phyloP scores from a whole-genome alignment of 2,113 vertebrate species.

The Triplophysa dalaica region DNA sequence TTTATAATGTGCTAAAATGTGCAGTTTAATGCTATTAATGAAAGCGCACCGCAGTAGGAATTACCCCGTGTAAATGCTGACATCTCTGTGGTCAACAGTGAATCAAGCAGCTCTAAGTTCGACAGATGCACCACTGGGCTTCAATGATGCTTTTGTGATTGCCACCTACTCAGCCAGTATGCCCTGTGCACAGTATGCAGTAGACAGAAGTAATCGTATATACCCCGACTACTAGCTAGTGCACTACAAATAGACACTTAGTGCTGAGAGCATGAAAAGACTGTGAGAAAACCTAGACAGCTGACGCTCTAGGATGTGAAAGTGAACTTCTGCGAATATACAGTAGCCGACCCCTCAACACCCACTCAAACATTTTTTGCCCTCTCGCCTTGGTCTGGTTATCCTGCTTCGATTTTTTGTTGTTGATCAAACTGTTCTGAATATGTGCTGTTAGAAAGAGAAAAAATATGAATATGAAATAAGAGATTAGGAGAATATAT shows the following conservation, averaged over 20 bases:
- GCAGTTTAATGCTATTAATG: not conserved
- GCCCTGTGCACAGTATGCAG: slow-evolving; percentile 8
- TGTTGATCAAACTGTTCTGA: too few relatives aligned
- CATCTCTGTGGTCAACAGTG: not conserved
- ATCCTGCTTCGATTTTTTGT: not conserved
- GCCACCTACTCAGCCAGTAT: not conserved
- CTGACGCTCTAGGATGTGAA: slow-evolving; percentile 30
- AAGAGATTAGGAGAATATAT: too few relatives aligned
- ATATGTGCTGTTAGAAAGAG: too few relatives aligned
- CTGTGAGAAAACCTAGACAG: slow-evolving; percentile 28
- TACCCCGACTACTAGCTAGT: not conserved
- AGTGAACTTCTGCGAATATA: slow-evolving; percentile 32
- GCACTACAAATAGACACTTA: slow-evolving; percentile 2
- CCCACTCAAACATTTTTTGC: slow-evolving; percentile 30
- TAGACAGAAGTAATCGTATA: slow-evolving; percentile 2
- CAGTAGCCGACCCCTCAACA: not conserved
- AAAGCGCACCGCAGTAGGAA: not conserved
- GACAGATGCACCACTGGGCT: not conserved
- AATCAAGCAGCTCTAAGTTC: not conserved
- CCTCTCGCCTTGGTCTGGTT: slow-evolving; percentile 30
- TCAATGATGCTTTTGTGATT: not conserved
- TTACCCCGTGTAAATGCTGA: not conserved
- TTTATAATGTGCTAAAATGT: not conserved
- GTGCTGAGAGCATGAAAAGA: slow-evolving; percentile 18
- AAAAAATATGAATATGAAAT: too few relatives aligned